phyloP scores from a whole-genome alignment of 2,797 vertebrate genomes.

The Sebastes baramenuke region DNA sequence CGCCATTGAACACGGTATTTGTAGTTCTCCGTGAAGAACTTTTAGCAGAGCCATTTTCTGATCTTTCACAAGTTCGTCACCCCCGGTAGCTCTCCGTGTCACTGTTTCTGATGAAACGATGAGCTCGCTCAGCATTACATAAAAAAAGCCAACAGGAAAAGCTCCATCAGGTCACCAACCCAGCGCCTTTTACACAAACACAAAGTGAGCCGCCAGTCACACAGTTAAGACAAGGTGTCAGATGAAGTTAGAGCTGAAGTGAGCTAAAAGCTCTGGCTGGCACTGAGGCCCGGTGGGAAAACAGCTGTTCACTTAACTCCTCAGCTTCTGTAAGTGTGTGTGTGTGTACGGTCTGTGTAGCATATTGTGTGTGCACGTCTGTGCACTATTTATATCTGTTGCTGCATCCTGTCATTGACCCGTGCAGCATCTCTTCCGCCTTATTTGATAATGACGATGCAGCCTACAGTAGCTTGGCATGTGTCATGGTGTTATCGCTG shows the following conservation, averaged over 20 bases:
- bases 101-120: not conserved
- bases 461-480: constrained; percentile 30
- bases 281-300: constrained; percentile 64
- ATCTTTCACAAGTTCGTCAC: not conserved
- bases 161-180: constrained; percentile 56
- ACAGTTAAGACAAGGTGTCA: constrained; percentile 70
- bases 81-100: not conserved
- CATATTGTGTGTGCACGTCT: constrained; percentile 3
- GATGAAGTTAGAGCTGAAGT: constrained; percentile 66
- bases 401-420: constrained; percentile 56
- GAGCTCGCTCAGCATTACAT: constrained; percentile 30
- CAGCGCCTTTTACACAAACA: constrained; percentile 54
- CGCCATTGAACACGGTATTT: not conserved
- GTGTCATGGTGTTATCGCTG: constrained; percentile 26
- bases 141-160: constrained; percentile 34
- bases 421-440: constrained; percentile 41
- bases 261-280: constrained; percentile 62
- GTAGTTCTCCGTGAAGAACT: not conserved
- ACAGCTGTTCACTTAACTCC: constrained; percentile 55
- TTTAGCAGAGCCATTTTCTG: constrained; percentile 3
- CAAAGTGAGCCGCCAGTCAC: constrained; percentile 57
- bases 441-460: constrained; percentile 60
- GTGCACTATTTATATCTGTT: constrained; percentile 41
- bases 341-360: not conserved
- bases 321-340: constrained; percentile 19